A percentile compares a stretch with the other conserved stretches of the same genome.
These are phyloP conservation scores for Orchesella flavescens DNA, from an alignment of 2,888 invertebrate species.

Conservation along the genomic window DNA sequence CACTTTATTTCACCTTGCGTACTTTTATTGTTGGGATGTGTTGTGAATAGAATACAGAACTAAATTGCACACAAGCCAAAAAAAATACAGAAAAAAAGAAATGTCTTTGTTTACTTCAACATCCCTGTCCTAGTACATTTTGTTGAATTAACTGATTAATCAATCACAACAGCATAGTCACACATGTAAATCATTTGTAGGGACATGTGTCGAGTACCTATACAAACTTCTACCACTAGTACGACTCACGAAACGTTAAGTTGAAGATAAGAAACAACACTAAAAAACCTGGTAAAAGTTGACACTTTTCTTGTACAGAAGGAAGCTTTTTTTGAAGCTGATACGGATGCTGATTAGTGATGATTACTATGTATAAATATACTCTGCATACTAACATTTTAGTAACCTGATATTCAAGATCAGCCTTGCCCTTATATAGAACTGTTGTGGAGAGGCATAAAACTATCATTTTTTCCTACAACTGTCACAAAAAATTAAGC, in stretches of 20 bases:
- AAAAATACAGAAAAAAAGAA: not conserved
- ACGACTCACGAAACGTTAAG: not conserved
- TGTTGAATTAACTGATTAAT: conserved; percentile 32
- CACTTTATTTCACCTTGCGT: conserved; percentile 41
- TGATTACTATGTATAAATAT: conserved; percentile 3
- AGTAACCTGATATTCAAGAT: conserved; percentile 23
- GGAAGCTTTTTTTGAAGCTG: not conserved
- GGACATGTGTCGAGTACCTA: conserved; percentile 5
- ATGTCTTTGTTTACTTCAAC: not conserved
- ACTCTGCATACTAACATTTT: not conserved
- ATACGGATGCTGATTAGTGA: conserved; percentile 5
- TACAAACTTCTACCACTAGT: no score
- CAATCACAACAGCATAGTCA: conserved; percentile 16
- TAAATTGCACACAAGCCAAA: not conserved
- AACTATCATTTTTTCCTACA: not conserved
- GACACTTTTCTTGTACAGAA: conserved; percentile 24
- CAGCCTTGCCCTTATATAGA: not conserved
- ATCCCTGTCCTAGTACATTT: not conserved
- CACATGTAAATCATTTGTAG: conserved; percentile 19
- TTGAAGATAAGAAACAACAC: not conserved
- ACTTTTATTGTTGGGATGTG: not conserved
- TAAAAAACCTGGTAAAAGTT: not conserved
- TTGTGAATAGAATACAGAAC: no score
- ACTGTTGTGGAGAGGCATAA: not conserved
- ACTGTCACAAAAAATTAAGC: not conserved